A percentile compares a stretch with the other conserved stretches of the same genome.
phyloP scores from a whole-genome alignment of 1,140 invertebrate species.

The Colletes gigas region DNA sequence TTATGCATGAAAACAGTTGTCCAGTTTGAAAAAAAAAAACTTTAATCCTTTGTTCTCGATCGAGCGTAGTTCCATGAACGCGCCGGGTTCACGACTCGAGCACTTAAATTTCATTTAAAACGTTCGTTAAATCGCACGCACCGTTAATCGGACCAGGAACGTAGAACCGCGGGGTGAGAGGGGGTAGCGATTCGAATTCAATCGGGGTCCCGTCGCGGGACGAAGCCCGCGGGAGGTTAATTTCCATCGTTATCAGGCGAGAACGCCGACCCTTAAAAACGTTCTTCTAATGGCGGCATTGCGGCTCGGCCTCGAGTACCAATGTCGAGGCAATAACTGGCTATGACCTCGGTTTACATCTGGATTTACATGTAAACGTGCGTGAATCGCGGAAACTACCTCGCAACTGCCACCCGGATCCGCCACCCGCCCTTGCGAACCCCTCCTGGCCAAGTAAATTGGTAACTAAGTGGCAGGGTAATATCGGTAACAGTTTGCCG shows the following conservation, averaged over 20 bases:
- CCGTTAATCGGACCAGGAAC: neutral
- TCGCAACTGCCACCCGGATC: constrained; percentile 13
- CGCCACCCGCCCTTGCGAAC: no score
- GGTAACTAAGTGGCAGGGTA: constrained; percentile 58
- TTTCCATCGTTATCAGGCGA: constrained; percentile 48
- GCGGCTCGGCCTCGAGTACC: neutral
- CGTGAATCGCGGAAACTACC: constrained; percentile 54
- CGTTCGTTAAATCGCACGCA: neutral
- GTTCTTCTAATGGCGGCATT: constrained; percentile 29
- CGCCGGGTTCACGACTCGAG: neutral
- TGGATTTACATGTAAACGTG: constrained; percentile 62
- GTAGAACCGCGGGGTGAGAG: no score
- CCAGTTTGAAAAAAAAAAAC: no score
- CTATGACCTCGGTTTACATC: constrained; percentile 58
- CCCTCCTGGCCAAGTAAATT: constrained; percentile 55
- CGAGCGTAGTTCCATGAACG: no score
- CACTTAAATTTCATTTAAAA: neutral
- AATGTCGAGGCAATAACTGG: constrained; percentile 48
- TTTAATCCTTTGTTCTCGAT: no score
- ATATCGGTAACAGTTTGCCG: constrained; percentile 62
- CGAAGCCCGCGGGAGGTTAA: constrained; percentile 33
- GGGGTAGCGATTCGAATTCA: constrained; percentile 14
- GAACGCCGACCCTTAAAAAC: constrained; percentile 50
- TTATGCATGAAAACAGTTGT: no score
- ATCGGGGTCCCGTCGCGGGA: constrained; percentile 13